A percentile compares a stretch with the other conserved stretches of the same genome.
phyloP scores from a whole-genome alignment of 2,113 vertebrate genomes.

The Xenus cinereus region DNA sequence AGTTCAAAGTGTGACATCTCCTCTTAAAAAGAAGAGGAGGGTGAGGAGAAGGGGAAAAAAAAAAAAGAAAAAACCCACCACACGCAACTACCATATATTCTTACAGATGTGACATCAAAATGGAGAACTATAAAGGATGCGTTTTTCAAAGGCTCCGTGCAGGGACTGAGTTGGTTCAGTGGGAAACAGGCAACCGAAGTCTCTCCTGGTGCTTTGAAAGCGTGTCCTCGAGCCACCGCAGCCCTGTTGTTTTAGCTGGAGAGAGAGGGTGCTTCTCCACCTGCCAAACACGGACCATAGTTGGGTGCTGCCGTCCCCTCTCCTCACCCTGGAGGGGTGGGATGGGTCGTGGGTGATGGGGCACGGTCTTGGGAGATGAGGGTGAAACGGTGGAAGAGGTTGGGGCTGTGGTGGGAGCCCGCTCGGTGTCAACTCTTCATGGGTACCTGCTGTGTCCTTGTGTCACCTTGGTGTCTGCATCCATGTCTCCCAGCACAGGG shows the following conservation, averaged over 20 bases:
- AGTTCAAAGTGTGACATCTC: slow-evolving; percentile 29
- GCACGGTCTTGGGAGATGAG: neutral
- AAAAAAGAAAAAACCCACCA: neutral
- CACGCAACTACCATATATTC: neutral
- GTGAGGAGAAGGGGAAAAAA: neutral
- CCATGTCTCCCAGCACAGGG: neutral
- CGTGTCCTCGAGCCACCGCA: neutral
- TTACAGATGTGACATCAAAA: slow-evolving; percentile 72
- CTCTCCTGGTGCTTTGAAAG: neutral
- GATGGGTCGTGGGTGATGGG: neutral
- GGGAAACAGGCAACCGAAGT: neutral
- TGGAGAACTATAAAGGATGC: slow-evolving; percentile 62
- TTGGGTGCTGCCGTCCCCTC: neutral
- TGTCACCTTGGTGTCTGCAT: neutral
- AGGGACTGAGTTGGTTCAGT: slow-evolving; percentile 36
- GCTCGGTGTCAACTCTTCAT: neutral
- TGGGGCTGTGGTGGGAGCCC: neutral
- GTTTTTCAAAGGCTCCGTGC: neutral
- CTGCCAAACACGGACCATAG: neutral
- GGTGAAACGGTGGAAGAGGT: neutral
- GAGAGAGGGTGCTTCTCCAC: neutral
- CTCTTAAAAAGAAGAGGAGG: slow-evolving; percentile 9
- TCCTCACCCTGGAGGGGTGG: neutral
- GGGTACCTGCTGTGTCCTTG: neutral
- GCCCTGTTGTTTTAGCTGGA: neutral